These are phyloP conservation scores for Chlorospingus flavigularis DNA, from an alignment of 2,797 vertebrate species.

Conservation along the genomic window DNA sequence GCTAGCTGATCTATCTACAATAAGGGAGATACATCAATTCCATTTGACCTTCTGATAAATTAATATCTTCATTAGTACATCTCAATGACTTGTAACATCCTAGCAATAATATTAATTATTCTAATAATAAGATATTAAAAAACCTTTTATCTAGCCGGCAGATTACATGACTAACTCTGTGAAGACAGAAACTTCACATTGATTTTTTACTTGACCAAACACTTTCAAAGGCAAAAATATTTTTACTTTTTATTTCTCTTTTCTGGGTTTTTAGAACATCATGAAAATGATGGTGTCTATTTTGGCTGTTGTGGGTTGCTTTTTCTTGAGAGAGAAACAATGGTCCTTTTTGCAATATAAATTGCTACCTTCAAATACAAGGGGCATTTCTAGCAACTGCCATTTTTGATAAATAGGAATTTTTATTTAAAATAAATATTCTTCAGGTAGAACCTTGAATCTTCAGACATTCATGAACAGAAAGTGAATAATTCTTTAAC, in stretches of 20 bases:
- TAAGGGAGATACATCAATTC: neutral
- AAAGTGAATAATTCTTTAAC: neutral
- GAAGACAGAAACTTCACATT: neutral
- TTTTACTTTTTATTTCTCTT: neutral
- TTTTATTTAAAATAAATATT: neutral
- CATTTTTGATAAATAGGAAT: neutral
- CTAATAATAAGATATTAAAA: neutral
- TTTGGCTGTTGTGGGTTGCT: neutral
- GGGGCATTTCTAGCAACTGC: neutral
- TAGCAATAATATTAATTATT: neutral
- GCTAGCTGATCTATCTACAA: neutral
- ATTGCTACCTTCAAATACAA: neutral
- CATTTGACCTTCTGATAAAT: neutral
- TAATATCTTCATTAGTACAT: accelerated
- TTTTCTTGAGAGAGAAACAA: neutral
- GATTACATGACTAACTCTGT: neutral
- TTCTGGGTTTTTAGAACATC: neutral
- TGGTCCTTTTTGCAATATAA: neutral
- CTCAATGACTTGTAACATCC: neutral
- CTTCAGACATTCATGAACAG: neutral
- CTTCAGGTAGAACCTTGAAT: neutral
- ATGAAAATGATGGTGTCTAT: neutral
- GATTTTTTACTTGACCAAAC: neutral
- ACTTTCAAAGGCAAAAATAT: neutral
- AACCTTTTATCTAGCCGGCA: neutral